Evolutionary conservation across 2,888 invertebrate genomes (phyloP), one percentile per base, ranked within the genome.

Genomic region (Rotaria socialis): DNA sequence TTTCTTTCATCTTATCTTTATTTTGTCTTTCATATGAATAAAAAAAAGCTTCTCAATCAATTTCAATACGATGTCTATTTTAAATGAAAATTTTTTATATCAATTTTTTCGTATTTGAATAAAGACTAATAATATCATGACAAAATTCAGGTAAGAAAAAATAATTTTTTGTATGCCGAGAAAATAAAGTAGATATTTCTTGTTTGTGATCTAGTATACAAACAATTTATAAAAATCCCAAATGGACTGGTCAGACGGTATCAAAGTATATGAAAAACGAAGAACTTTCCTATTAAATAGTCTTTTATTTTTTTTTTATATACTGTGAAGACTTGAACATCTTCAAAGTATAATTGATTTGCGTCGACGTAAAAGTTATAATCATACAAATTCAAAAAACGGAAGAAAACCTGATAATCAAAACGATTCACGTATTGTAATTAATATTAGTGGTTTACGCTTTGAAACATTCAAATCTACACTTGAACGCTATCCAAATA

Each of bases 381-480:
- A 67, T 4, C 67, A 35, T 19, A 2, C 35, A 67, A 27, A 16
- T 67, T 67, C 35, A 11, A 67, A 41, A 41, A 41, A 19, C 10
- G 35, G 35, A 41, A 67, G 35, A 67, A 67, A 35, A 41, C 35
- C 35, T 41, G 35, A 67, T 35, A 19, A 5, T 14, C 67, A 35
- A 67, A 35, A 19, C 16, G 19, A 19, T 35, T 19, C 67, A 35
- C 84, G 84, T 84, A 41, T 84, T 84, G 27, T 52, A 14, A 89
- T 90, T 75, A 90, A 90, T 87, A 89, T 90, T 35, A 89, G 89
- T 85, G 91, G 91, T 6, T 89, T 90, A 87, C 89, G 89, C 87
- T 91, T 90, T 87, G 90, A 91, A 88, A 91, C 91, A 24, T 90
- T 90, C 87, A 88, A 90, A n/a, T 88, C 90, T 84, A 91, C 90